A percentile compares a stretch with the other conserved stretches of the same genome.
Evolutionary conservation across 1,140 invertebrate genomes (phyloP).

Genomic region (Caenorhabditis tropicalis): DNA sequence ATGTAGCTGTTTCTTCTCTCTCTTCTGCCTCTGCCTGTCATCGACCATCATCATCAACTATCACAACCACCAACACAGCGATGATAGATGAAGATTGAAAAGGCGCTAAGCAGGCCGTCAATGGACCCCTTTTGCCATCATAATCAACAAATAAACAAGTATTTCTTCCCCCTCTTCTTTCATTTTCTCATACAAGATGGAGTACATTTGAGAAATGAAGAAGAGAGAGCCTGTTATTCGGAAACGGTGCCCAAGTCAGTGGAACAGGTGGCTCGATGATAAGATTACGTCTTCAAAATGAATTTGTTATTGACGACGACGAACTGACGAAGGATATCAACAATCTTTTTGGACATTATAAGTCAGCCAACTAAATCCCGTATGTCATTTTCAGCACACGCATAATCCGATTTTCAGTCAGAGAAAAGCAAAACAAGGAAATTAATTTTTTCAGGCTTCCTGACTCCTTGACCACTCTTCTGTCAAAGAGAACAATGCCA

Average conservation of each 20-base stretch:
- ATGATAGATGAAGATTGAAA: slow-evolving; percentile 16
- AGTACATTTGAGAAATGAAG: background rate
- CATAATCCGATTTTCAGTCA: no score
- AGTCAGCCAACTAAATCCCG: no score
- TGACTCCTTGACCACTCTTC: no score
- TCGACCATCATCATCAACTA: slow-evolving; percentile 29
- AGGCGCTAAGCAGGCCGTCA: slow-evolving; percentile 16
- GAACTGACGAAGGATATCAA: no score
- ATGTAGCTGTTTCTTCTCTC: background rate
- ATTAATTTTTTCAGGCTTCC: no score
- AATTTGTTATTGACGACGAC: no score
- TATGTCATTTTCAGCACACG: no score
- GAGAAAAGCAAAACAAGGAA: background rate
- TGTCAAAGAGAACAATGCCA: no score
- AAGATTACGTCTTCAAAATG: background rate
- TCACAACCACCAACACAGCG: no score
- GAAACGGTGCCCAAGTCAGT: background rate
- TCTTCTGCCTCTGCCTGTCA: background rate
- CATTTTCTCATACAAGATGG: background rate
- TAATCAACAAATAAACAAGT: slow-evolving; percentile 15
- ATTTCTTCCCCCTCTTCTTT: background rate
- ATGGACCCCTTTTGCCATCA: background rate
- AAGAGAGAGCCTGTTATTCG: no score
- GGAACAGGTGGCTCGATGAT: background rate
- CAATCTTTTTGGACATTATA: no score